Conservation (phyloP, 2,797 vertebrate species). For the Myotis vivesi region DNA sequence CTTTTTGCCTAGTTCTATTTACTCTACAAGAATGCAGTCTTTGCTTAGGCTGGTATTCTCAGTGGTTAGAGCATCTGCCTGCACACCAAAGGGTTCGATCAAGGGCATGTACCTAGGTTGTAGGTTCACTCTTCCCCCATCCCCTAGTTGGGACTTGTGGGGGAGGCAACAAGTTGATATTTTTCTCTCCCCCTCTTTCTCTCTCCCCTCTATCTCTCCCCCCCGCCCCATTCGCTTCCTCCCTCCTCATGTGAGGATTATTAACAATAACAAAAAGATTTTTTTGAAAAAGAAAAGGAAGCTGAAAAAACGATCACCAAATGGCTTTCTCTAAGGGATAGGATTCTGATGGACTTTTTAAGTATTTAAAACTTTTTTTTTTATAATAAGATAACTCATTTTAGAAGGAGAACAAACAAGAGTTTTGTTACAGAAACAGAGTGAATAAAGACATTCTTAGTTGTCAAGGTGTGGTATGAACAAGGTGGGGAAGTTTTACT, state of each 20-base stretch:
- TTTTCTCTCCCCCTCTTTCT: neutral
- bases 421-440: neutral
- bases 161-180: too few relatives aligned
- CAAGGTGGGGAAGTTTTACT: neutral
- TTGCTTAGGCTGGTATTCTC: neutral
- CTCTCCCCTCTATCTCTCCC: neutral
- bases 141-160: too few relatives aligned
- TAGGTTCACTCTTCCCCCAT: too few relatives aligned
- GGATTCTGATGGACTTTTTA: slow-evolving; percentile 22
- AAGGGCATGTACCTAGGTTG: too few relatives aligned
- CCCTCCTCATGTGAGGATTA: neutral
- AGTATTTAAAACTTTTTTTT: neutral
- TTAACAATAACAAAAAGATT: too few relatives aligned
- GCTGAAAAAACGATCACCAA: slow-evolving; percentile 37
- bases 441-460: neutral
- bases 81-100: too few relatives aligned
- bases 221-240: neutral
- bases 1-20: slow-evolving; percentile 11
- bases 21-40: neutral
- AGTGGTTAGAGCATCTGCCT: too few relatives aligned
- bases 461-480: neutral
- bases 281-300: slow-evolving; percentile 48
- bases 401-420: slow-evolving; percentile 23
- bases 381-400: slow-evolving; percentile 46
- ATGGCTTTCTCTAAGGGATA: neutral